Evolutionary conservation across 2,888 invertebrate genomes (phyloP).

Genomic region (Euzophera pinguis): DNA sequence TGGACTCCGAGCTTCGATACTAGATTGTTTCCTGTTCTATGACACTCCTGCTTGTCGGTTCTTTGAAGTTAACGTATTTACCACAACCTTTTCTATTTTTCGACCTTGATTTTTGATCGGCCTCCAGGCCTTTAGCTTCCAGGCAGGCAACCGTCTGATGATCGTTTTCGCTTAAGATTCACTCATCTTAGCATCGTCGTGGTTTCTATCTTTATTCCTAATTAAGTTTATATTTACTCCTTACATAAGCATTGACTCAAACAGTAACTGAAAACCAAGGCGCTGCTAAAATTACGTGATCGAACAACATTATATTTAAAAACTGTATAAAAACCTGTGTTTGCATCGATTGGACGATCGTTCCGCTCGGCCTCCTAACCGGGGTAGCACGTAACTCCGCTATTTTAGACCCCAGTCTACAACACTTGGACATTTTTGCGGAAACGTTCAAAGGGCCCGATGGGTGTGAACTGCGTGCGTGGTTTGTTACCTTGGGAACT

Average conservation of each 20-base stretch:
- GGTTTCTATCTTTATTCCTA: too few species aligned
- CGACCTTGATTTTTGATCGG: too few species aligned
- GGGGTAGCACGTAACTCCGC: slow-evolving; percentile 25
- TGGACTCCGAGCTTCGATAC: too few species aligned
- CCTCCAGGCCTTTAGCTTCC: too few species aligned
- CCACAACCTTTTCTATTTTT: too few species aligned
- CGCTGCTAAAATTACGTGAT: slow-evolving; percentile 5
- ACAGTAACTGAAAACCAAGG: not conserved
- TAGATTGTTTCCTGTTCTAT: too few species aligned
- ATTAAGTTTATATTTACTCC: too few species aligned
- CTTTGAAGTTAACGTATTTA: too few species aligned
- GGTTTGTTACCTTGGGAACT: slow-evolving; percentile 13
- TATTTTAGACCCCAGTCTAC: slow-evolving; percentile 30
- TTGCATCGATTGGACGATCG: slow-evolving; percentile 13
- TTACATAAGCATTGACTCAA: not conserved
- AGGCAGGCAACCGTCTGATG: too few species aligned
- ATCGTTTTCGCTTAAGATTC: too few species aligned
- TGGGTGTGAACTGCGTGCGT: slow-evolving; percentile 25
- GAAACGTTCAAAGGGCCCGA: slow-evolving; percentile 28
- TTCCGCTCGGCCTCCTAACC: slow-evolving; percentile 34
- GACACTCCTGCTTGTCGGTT: too few species aligned
- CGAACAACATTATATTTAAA: not conserved
- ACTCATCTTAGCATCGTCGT: too few species aligned
- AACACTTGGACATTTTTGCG: slow-evolving; percentile 24
- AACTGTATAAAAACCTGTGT: slow-evolving; percentile 2